These are phyloP conservation scores for Calliscelio sp. DNA, from an alignment of 2,888 invertebrate species.

Conservation along the genomic window DNA sequence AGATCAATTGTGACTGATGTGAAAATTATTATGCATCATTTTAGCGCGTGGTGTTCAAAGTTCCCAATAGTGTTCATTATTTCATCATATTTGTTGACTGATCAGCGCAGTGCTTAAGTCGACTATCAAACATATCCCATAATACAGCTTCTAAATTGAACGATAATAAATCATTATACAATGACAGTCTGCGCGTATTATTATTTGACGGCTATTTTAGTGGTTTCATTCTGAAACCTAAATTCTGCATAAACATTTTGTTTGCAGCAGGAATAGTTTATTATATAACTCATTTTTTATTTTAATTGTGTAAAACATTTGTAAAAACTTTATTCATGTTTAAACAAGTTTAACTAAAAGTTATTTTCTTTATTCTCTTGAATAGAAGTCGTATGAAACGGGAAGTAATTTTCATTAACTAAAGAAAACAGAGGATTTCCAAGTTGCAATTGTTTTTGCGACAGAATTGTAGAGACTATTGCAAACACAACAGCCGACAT, in stretches of 20 bases:
- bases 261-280: too few relatives aligned
- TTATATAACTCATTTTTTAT: too few relatives aligned
- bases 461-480: constrained; percentile 26
- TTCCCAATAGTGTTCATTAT: constrained; percentile 22
- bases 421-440: constrained; percentile 38
- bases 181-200: constrained; percentile 4
- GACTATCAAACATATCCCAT: constrained; percentile 22
- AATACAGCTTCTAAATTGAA: constrained; percentile 24
- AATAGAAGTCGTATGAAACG: neutral
- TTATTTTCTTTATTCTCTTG: neutral
- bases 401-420: constrained; percentile 21
- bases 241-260: too few relatives aligned
- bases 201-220: neutral
- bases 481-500: constrained; percentile 42
- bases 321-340: too few relatives aligned
- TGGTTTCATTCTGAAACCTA: constrained; percentile 1
- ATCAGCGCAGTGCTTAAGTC: constrained; percentile 25
- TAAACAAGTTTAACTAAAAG: neutral
- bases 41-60: constrained; percentile 6
- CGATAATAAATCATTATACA: constrained; percentile 36
- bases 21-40: constrained; percentile 16
- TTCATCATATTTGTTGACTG: constrained; percentile 29
- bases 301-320: too few relatives aligned
- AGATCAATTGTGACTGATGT: constrained; percentile 17
- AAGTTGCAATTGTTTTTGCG: constrained; percentile 51